These are phyloP conservation scores for Lagopus leucura DNA, from an alignment of 2,113 vertebrate genomes.

Conservation along the genomic window DNA sequence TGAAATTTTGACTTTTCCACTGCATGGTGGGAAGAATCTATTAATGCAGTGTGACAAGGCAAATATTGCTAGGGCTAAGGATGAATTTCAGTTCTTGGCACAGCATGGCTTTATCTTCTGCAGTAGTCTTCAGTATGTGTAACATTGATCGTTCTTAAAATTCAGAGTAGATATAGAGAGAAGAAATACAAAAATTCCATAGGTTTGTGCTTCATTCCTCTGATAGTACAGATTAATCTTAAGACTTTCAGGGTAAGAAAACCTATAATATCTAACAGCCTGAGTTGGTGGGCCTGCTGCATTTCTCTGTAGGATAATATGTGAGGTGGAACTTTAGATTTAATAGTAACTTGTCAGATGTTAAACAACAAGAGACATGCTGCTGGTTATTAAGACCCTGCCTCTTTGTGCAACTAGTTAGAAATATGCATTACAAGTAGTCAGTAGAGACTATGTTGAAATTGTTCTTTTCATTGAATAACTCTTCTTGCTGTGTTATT, in stretches of 20 bases:
- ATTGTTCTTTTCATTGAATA: not conserved
- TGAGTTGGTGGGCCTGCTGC: not conserved
- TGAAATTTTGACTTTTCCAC: not conserved
- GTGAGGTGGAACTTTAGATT: not conserved
- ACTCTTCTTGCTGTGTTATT: not conserved
- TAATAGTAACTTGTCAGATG: not conserved
- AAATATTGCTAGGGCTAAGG: not conserved
- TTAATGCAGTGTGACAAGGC: not conserved
- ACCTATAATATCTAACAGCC: not conserved
- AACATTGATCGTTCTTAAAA: not conserved
- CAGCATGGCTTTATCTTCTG: not conserved
- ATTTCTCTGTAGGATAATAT: not conserved
- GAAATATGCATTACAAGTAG: not conserved
- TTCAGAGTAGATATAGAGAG: not conserved
- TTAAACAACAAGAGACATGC: not conserved
- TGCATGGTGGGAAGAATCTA: not conserved
- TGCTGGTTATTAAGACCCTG: not conserved
- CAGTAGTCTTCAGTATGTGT: too few species aligned
- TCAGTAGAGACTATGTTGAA: not conserved
- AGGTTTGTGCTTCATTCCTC: not conserved
- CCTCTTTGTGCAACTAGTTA: not conserved
- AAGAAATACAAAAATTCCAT: not conserved
- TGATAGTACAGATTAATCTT: not conserved
- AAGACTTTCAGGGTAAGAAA: not conserved
- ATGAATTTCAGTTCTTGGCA: not conserved